phyloP scores from a whole-genome alignment of 2,113 vertebrate species.

The Equus przewalskii region DNA sequence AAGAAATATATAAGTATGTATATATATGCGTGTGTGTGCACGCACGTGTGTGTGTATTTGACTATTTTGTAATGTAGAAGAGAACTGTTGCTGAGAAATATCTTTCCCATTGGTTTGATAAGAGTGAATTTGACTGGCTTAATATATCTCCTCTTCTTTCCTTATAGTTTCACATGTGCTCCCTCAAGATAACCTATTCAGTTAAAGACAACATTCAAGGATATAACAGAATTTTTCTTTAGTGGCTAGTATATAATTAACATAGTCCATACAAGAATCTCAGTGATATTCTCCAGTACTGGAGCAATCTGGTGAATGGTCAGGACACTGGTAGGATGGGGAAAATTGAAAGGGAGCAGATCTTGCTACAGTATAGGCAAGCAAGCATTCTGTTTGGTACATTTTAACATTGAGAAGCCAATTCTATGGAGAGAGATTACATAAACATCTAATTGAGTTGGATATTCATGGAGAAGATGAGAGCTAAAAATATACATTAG shows the following conservation, averaged over 20 bases:
- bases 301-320: not conserved
- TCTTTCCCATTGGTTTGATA: not conserved
- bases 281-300: not conserved
- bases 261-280: not conserved
- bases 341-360: not conserved
- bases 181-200: not conserved
- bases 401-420: slow-evolving; percentile 13
- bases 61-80: not conserved
- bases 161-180: not conserved
- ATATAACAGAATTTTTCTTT: not conserved
- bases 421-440: not conserved
- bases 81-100: not conserved
- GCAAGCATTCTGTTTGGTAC: not conserved
- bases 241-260: not conserved
- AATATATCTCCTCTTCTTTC: not conserved
- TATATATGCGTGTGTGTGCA: not conserved
- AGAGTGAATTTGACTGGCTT: not conserved
- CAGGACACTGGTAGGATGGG: not conserved
- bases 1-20: not conserved
- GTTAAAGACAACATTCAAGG: not conserved
- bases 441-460: not conserved
- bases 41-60: not conserved
- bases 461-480: not conserved
- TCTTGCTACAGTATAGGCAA: not conserved
- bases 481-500: not conserved